Conservation (phyloP, 2,888 invertebrate genomes). For the Beris morrisii region DNA sequence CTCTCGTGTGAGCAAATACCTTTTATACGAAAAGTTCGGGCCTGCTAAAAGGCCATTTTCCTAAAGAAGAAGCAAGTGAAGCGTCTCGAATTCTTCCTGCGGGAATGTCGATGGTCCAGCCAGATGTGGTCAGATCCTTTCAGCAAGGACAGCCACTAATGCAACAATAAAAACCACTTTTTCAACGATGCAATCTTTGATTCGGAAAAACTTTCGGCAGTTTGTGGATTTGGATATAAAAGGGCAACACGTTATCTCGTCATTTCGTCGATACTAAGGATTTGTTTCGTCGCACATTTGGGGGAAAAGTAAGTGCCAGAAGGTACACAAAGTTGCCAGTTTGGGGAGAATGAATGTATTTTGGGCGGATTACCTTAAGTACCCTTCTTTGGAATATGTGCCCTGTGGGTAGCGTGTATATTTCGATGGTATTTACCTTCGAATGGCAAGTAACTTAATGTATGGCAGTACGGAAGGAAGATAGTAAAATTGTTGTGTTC, state of each 20-base stretch:
- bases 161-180: slow-evolving; percentile 12
- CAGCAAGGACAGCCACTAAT: not conserved
- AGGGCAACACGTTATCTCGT: slow-evolving; percentile 32
- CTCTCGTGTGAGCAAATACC: not conserved
- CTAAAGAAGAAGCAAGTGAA: not conserved
- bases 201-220: not conserved
- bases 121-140: slow-evolving; percentile 11
- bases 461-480: slow-evolving; percentile 14
- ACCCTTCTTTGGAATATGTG: not conserved
- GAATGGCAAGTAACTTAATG: slow-evolving; percentile 20
- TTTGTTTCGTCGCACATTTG: slow-evolving; percentile 33
- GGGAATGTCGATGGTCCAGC: not conserved
- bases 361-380: slow-evolving; percentile 29
- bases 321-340: slow-evolving; percentile 27
- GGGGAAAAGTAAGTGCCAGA: slow-evolving; percentile 27
- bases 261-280: slow-evolving; percentile 31
- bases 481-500: slow-evolving; percentile 20
- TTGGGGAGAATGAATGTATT: slow-evolving; percentile 33
- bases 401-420: slow-evolving; percentile 6
- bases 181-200: slow-evolving; percentile 27
- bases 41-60: not conserved
- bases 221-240: not conserved
- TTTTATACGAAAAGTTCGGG: not conserved
- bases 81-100: not conserved
- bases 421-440: slow-evolving; percentile 20